These are phyloP conservation scores for Parus major DNA, from an alignment of 2,113 vertebrate species.

Conservation along the genomic window DNA sequence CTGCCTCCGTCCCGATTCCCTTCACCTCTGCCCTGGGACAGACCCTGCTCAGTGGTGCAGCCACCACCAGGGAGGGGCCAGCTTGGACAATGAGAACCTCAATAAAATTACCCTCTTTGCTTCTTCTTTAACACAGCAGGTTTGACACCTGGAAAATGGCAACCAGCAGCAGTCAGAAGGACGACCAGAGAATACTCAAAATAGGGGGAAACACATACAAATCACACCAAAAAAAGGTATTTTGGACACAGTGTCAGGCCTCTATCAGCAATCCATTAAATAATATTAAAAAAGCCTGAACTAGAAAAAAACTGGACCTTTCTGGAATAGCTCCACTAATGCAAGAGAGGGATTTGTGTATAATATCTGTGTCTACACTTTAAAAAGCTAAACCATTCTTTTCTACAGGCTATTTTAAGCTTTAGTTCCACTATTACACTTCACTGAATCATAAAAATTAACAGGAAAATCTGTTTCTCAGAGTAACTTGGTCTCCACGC, in stretches of 20 bases:
- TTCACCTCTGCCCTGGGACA: not conserved
- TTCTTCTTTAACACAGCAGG: constrained; percentile 7
- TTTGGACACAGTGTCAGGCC: not conserved
- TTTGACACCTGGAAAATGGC: constrained; percentile 31
- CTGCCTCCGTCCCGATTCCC: not conserved
- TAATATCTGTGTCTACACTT: not conserved
- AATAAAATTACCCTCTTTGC: constrained; percentile 38
- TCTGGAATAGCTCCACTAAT: not conserved
- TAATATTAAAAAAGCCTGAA: not conserved
- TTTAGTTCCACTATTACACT: not conserved
- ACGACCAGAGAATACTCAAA: not conserved
- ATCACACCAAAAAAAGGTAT: not conserved
- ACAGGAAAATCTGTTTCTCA: not conserved
- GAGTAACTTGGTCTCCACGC: not conserved
- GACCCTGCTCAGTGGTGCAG: not conserved
- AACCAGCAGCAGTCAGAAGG: constrained; percentile 45
- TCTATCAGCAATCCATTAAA: not conserved
- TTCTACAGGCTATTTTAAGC: not conserved
- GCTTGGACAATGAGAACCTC: not conserved
- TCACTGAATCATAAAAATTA: not conserved
- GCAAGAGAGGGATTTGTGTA: not conserved
- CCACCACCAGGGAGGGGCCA: constrained; percentile 12
- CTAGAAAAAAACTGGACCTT: not conserved
- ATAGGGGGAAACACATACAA: not conserved
- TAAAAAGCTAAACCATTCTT: not conserved